phyloP scores from a whole-genome alignment of 2,797 vertebrate genomes.

The Halcyon chelicuti region DNA sequence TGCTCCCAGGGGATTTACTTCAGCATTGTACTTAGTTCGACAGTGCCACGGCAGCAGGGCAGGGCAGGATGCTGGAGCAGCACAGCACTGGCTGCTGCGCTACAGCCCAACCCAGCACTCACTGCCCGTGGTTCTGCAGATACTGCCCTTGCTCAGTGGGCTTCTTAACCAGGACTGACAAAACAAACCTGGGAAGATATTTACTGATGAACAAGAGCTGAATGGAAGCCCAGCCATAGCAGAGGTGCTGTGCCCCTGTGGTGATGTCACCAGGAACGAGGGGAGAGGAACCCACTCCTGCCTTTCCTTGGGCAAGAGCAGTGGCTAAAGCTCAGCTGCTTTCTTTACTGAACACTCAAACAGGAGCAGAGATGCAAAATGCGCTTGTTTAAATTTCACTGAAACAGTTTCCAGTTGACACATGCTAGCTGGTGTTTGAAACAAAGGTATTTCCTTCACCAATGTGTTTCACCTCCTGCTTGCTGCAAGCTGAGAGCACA shows the following conservation, averaged over 20 bases:
- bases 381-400: neutral
- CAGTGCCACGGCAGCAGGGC: neutral
- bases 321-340: neutral
- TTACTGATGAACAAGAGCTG: neutral
- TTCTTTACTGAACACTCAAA: neutral
- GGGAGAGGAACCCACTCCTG: neutral
- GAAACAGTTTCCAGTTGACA: neutral
- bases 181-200: neutral
- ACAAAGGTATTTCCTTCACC: neutral
- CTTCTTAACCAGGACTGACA: neutral
- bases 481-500: neutral
- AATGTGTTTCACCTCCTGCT: neutral
- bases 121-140: fast-evolving
- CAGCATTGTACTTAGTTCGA: neutral
- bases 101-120: neutral
- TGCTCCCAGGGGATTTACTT: neutral
- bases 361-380: neutral
- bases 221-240: neutral
- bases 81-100: neutral
- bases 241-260: neutral
- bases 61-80: neutral
- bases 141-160: neutral
- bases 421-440: neutral
- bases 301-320: neutral
- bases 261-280: neutral